Evolutionary conservation across 1,140 invertebrate genomes (phyloP).

Genomic region (Apis florea): DNA sequence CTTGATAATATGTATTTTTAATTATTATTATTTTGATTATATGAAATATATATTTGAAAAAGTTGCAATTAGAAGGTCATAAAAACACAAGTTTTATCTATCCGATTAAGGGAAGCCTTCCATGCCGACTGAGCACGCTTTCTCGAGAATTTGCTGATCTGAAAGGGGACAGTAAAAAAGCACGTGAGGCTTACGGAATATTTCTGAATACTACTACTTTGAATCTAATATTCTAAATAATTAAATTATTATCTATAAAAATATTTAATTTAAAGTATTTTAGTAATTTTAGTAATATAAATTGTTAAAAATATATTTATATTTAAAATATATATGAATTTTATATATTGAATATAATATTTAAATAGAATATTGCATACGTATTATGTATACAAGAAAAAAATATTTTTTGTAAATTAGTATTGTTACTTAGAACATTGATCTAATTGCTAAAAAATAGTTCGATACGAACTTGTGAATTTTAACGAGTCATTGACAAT

Average conservation of each 20-base stretch:
- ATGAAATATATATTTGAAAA: background rate
- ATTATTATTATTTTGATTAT: background rate
- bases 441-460: background rate
- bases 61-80: constrained; percentile 34
- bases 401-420: background rate
- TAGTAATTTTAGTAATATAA: background rate
- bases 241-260: constrained; percentile 5
- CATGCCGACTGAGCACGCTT: constrained; percentile 3
- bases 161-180: constrained; percentile 13
- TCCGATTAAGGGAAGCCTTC: constrained; percentile 53
- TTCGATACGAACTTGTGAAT: constrained; percentile 10
- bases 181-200: constrained; percentile 8
- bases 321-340: background rate
- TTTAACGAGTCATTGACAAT: constrained; percentile 53
- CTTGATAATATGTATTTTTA: background rate
- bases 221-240: background rate
- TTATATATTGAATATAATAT: background rate
- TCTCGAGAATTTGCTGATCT: constrained; percentile 25
- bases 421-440: background rate
- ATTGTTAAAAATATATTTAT: too few relatives aligned
- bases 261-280: background rate
- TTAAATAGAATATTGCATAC: background rate
- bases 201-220: background rate
- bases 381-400: background rate
- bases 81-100: constrained; percentile 37